Base-by-base conservation (phyloP, 2,888 invertebrate species). In the Eupithecia subumbrata region DNA sequence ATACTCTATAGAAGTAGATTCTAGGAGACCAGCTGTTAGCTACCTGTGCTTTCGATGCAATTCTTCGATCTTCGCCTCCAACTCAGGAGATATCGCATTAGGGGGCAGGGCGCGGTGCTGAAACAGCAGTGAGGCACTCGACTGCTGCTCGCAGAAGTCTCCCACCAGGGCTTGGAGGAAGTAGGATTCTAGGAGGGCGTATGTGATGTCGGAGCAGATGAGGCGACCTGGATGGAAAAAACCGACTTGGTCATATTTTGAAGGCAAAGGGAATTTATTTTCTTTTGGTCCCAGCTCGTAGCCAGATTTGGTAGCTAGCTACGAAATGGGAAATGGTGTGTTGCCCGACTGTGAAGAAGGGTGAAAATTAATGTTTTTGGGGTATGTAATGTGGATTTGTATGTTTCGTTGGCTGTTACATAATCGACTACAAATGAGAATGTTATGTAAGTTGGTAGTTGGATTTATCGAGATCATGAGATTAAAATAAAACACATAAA, bases 201-300 rank as follows among this genome's bases (percentile, higher is more conserved):
- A 98, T 4, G 99, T 99, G 52, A 99, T 98, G 87, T 98, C 97
- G 0, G 99, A 99, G 90, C 99, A 99, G n/a, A 98, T 98, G 82
- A 99, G 95, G 74, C 99, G 98, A 79, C 96, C 97, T 94, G 86
- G 52, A 22, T 94, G 86, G 52, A 22, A 48, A 48, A n/a, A 48
- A n/a, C 7, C 18, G 1, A 48, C 12, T 43, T 18, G 8, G n/a
- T n/a, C 2, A n/a, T 48, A 48, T 48, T 45, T 48, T 18, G 18
- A 48, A 7, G 45, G 16, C 45, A 45, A 16, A 5, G 5, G 5
- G 37, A 8, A 8, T 0, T 5, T 37, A 8, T 37, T 37, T 45
- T 45, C 0, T 16, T 45, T 0, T 45, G 5, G 45, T 16, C 37
- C 1, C 30, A 30, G 1, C 30, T 30, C 30, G 30, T 30, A 30